Evolutionary conservation across 2,113 vertebrate species (phyloP).

Genomic region (Scalopus aquaticus): DNA sequence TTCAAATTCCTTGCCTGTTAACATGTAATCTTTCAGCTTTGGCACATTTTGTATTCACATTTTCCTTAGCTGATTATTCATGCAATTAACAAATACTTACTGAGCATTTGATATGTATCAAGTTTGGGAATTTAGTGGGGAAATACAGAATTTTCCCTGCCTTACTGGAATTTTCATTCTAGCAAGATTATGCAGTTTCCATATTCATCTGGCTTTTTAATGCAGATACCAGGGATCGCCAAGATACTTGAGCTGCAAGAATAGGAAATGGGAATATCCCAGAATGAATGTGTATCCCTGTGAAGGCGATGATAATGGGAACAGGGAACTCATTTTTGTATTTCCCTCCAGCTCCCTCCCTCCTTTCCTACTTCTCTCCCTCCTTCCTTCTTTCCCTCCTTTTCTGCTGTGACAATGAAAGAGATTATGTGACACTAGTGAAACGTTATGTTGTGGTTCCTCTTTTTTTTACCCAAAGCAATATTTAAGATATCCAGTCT

Average conservation of each 20-base stretch:
- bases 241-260: background rate
- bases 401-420: background rate
- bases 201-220: background rate
- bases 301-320: background rate
- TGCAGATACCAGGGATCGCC: background rate
- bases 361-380: background rate
- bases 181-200: background rate
- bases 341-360: background rate
- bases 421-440: background rate
- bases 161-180: conserved; percentile 27
- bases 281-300: background rate
- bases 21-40: background rate
- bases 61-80: background rate
- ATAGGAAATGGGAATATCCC: background rate
- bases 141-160: background rate
- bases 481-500: conserved; percentile 26
- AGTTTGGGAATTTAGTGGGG: background rate
- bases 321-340: background rate
- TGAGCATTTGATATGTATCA: background rate
- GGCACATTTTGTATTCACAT: background rate
- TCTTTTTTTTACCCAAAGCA: background rate
- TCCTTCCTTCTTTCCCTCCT: background rate
- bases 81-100: background rate
- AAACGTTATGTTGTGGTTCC: background rate
- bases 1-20: background rate